Conservation (phyloP, 2,888 invertebrate species). For the Cheilosia impressa region DNA sequence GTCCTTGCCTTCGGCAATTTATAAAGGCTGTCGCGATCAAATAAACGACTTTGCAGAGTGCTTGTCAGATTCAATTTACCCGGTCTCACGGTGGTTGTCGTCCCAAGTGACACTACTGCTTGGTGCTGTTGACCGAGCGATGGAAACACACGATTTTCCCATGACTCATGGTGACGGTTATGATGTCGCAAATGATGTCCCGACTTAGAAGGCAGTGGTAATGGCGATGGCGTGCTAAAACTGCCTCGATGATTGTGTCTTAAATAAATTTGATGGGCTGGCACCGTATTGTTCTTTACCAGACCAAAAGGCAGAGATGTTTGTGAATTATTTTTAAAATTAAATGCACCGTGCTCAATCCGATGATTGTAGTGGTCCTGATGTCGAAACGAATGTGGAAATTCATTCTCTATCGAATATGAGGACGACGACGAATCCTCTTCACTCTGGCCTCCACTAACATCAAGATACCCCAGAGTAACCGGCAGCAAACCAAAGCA, state of each 20-base stretch:
- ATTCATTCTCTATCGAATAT: conserved; percentile 61
- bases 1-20: conserved; percentile 75
- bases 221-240: conserved; percentile 24
- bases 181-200: conserved; percentile 81
- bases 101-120: conserved; percentile 11
- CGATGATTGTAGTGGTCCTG: conserved; percentile 79
- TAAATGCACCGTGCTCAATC: conserved; percentile 76
- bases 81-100: conserved; percentile 55
- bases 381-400: conserved; percentile 78
- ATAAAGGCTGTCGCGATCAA: conserved; percentile 81
- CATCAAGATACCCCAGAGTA: conserved; percentile 65
- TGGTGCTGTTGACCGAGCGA: conserved; percentile 78
- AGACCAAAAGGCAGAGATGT: neutral
- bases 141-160: conserved; percentile 80
- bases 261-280: conserved; percentile 58
- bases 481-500: conserved; percentile 66
- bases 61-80: conserved; percentile 72
- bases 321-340: conserved; percentile 71
- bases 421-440: conserved; percentile 43
- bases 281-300: conserved; percentile 37
- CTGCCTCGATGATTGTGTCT: conserved; percentile 70
- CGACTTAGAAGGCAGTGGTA: conserved; percentile 47
- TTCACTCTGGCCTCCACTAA: conserved; percentile 53
- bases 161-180: conserved; percentile 80
- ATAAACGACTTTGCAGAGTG: conserved; percentile 78